These are phyloP conservation scores for Drosophila biarmipes DNA, from an alignment of 1,140 invertebrate species.

Conservation along the genomic window DNA sequence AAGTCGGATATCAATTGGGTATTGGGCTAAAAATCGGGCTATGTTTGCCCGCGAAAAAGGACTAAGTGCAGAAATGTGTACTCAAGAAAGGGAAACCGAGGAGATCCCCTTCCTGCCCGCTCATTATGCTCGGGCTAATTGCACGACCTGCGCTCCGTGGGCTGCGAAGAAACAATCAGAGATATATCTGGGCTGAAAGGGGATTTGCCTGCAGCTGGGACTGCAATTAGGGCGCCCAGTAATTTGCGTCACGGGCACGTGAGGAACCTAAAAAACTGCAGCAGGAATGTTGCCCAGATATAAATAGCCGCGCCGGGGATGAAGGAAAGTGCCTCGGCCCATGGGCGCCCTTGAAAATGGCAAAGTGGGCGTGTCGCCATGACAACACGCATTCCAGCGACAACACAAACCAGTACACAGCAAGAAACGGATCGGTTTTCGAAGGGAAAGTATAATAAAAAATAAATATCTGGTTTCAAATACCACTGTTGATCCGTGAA, in stretches of 20 bases:
- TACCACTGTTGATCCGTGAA: too few species aligned
- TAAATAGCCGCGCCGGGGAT: constrained; percentile 34
- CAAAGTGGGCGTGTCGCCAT: constrained; percentile 71
- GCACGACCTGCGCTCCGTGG: constrained; percentile 25
- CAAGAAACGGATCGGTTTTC: neutral
- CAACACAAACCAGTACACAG: constrained; percentile 29
- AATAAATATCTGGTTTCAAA: too few species aligned
- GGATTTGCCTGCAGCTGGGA: constrained; percentile 42
- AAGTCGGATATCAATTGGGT: neutral
- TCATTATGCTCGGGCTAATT: constrained; percentile 47
- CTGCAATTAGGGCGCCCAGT: constrained; percentile 44
- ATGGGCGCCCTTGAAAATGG: constrained; percentile 60
- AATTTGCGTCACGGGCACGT: constrained; percentile 60
- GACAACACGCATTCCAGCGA: constrained; percentile 45
- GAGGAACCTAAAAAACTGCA: constrained; percentile 30
- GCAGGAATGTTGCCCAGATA: constrained; percentile 26
- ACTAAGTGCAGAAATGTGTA: constrained; percentile 43
- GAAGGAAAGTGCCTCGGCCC: constrained; percentile 5
- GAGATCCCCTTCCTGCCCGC: neutral
- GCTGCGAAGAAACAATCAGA: constrained; percentile 28
- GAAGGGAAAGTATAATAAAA: neutral
- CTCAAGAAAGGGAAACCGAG: constrained; percentile 13
- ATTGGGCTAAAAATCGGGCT: constrained; percentile 5
- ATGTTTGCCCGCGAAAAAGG: constrained; percentile 12
- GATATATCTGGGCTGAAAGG: constrained; percentile 23